A percentile compares a stretch with the other conserved stretches of the same genome.
Evolutionary conservation across 2,888 invertebrate species (phyloP).

Genomic region (Labia minor): DNA sequence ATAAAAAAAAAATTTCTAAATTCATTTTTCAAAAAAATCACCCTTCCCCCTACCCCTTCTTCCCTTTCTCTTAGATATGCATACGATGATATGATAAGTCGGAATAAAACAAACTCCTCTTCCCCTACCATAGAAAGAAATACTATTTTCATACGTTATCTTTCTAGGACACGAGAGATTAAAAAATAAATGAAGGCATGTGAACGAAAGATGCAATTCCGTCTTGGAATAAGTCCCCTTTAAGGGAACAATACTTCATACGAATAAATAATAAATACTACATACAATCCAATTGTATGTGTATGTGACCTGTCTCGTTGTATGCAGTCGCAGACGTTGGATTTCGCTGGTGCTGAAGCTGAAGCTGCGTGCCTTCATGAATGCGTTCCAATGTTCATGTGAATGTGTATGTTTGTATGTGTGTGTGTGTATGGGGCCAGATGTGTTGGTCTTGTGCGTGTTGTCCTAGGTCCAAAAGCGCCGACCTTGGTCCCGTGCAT

Average conservation of each 20-base stretch:
- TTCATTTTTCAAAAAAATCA: too few relatives aligned
- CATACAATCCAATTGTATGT: background rate
- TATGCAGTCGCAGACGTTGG: background rate
- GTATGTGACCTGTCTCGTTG: background rate
- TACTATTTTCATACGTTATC: background rate
- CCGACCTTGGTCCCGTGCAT: constrained; percentile 8
- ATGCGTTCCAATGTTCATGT: background rate
- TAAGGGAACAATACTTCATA: background rate
- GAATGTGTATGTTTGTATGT: background rate
- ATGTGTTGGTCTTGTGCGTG: background rate
- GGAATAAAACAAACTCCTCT: too few relatives aligned
- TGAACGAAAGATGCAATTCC: background rate
- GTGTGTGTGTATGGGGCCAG: background rate
- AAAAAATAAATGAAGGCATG: background rate
- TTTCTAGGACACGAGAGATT: background rate
- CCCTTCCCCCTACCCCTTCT: too few relatives aligned
- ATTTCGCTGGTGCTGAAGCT: background rate
- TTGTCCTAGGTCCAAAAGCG: constrained; percentile 13
- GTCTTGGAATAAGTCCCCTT: background rate
- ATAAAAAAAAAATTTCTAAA: too few relatives aligned
- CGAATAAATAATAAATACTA: background rate
- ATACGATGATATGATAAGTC: too few relatives aligned
- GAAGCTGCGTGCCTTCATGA: constrained; percentile 13
- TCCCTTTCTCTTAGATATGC: too few relatives aligned
- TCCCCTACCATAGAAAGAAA: too few relatives aligned